These are phyloP conservation scores for Cephus runcator DNA, from an alignment of 2,888 invertebrate genomes.

Conservation along the genomic window DNA sequence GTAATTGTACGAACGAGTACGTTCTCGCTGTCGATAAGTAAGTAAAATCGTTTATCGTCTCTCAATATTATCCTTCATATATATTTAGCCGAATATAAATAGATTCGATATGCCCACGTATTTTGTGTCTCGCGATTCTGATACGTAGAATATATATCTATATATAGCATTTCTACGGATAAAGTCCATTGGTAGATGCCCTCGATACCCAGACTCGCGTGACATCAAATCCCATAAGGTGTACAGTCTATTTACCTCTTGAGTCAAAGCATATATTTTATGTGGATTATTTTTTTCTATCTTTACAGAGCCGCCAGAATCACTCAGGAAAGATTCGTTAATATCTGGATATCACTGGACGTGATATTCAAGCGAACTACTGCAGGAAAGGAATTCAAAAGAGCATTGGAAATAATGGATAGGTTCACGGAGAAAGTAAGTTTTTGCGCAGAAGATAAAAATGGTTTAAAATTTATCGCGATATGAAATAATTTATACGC, in stretches of 20 bases:
- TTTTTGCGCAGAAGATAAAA: neutral
- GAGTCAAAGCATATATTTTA: too few species aligned
- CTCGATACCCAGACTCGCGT: too few species aligned
- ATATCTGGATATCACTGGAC: conserved; percentile 69
- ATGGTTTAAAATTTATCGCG: neutral
- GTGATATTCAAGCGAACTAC: conserved; percentile 65
- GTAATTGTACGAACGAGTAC: conserved; percentile 58
- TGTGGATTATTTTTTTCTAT: neutral
- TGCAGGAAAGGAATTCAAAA: conserved; percentile 65
- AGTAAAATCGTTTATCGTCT: conserved; percentile 23
- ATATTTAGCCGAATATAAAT: too few species aligned
- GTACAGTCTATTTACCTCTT: too few species aligned
- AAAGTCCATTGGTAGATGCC: too few species aligned
- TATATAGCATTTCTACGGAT: too few species aligned
- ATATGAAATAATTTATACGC: neutral
- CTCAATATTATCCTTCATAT: neutral
- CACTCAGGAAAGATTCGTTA: conserved; percentile 59
- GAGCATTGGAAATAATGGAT: conserved; percentile 67
- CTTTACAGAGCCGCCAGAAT: conserved; percentile 58
- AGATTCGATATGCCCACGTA: too few species aligned
- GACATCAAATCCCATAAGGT: too few species aligned
- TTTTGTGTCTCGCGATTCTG: too few species aligned
- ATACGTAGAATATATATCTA: too few species aligned
- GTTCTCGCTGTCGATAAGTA: conserved; percentile 62
- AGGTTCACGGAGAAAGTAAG: conserved; percentile 67